These are phyloP conservation scores for Brachionichthys hirsutus DNA, from an alignment of 2,113 vertebrate genomes.

Conservation along the genomic window DNA sequence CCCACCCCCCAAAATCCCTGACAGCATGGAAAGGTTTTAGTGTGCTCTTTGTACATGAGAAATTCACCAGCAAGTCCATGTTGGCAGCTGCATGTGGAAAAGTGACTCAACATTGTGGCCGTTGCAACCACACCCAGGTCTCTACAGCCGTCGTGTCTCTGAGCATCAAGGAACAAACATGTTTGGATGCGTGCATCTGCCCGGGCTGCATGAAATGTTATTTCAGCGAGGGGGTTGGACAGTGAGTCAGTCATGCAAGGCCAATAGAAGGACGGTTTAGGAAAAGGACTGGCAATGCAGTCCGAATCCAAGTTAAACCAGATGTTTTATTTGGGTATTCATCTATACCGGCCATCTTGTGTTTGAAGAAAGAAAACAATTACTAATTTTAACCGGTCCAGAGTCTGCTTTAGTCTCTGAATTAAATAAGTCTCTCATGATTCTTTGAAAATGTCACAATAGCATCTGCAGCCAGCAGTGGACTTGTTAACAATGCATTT, in stretches of 20 bases:
- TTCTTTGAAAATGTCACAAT: not conserved
- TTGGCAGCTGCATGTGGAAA: conserved; percentile 46
- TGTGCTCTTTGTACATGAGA: not conserved
- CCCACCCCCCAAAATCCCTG: not conserved
- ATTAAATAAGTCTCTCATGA: not conserved
- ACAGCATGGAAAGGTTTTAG: not conserved
- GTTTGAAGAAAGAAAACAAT: not conserved
- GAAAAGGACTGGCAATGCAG: not conserved
- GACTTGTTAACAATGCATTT: not conserved
- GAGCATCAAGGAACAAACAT: not conserved
- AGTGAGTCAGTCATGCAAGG: too few species aligned
- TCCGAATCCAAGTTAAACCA: not conserved
- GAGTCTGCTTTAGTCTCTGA: not conserved
- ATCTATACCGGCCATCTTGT: not conserved
- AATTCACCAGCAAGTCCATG: conserved; percentile 26
- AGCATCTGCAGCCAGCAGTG: not conserved
- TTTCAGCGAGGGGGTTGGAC: not conserved
- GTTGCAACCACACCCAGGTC: conserved; percentile 57
- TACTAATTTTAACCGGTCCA: not conserved
- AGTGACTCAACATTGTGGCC: conserved; percentile 59
- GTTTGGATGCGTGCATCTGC: not conserved
- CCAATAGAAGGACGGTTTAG: not conserved
- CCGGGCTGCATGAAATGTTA: not conserved
- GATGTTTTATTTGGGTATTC: not conserved
- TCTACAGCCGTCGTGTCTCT: conserved; percentile 5